Evolutionary conservation across 2,888 invertebrate genomes (phyloP).

Genomic region (Macropis europaea): DNA sequence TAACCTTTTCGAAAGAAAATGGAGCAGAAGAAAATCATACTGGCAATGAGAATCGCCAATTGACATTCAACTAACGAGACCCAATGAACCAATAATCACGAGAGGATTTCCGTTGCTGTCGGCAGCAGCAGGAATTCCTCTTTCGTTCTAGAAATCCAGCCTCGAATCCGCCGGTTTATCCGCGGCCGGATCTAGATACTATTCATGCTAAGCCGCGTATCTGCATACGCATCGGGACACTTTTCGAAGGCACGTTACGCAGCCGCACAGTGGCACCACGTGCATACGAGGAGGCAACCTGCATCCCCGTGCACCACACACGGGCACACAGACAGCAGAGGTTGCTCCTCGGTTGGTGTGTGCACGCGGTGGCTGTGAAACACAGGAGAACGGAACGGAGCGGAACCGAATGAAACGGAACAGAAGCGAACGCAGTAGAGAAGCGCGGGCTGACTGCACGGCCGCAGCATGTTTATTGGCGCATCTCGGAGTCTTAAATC

Average conservation of each 20-base stretch:
- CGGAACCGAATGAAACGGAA: slow-evolving; percentile 68
- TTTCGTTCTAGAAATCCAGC: slow-evolving; percentile 45
- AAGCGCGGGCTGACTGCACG: slow-evolving; percentile 74
- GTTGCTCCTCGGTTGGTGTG: too few relatives aligned
- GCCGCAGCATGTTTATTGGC: slow-evolving; percentile 79
- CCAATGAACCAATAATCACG: too few relatives aligned
- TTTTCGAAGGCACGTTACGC: slow-evolving; percentile 56
- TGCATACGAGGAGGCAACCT: slow-evolving; percentile 39
- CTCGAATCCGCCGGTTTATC: slow-evolving; percentile 47
- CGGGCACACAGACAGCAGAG: too few relatives aligned
- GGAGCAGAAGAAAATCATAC: too few relatives aligned
- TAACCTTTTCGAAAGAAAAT: too few relatives aligned
- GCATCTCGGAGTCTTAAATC: slow-evolving; percentile 79
- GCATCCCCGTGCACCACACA: slow-evolving; percentile 18
- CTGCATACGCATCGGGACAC: slow-evolving; percentile 61
- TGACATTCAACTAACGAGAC: too few relatives aligned
- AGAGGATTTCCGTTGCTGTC: too few relatives aligned
- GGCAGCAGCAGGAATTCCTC: too few relatives aligned
- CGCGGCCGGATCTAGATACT: slow-evolving; percentile 54
- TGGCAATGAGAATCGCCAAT: too few relatives aligned
- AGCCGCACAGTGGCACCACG: slow-evolving; percentile 47
- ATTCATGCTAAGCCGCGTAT: slow-evolving; percentile 57
- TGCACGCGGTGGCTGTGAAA: slow-evolving; percentile 42
- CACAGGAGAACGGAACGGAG: slow-evolving; percentile 57
- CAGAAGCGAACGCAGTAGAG: slow-evolving; percentile 72